phyloP scores from a whole-genome alignment of 37 sponge, comb jelly and placozoan genomes.

The Geodia barretti region DNA sequence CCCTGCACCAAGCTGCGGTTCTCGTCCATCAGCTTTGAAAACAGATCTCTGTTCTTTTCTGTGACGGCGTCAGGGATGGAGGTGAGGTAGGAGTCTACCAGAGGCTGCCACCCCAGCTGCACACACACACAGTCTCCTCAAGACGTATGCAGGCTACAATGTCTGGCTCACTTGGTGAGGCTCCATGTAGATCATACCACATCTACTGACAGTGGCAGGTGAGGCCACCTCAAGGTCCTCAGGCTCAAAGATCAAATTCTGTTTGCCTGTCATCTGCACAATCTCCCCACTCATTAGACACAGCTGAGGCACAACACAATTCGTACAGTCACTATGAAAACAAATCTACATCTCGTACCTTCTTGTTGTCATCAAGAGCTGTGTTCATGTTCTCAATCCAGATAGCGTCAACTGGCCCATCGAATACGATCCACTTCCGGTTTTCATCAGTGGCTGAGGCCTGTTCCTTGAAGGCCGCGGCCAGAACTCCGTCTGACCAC shows the following conservation, averaged over 20 bases:
- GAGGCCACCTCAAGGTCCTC: constrained; percentile 98
- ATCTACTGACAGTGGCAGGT: constrained; percentile 97
- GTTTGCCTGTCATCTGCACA: constrained; percentile 95
- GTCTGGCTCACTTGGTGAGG: constrained; percentile 78
- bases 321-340: constrained; percentile 7
- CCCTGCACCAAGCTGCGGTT: constrained; percentile 65
- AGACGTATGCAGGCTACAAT: background rate
- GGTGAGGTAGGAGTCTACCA: constrained; percentile 82
- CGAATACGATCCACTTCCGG: constrained; percentile 98
- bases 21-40: constrained; percentile 67
- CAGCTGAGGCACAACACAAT: constrained; percentile 35
- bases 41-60: constrained; percentile 53
- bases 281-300: constrained; percentile 99
- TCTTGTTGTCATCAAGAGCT: constrained; percentile 97
- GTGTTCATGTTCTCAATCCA: constrained; percentile 99
- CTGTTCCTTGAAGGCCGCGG: constrained; percentile 94
- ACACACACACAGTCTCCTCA: background rate
- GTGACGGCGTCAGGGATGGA: constrained; percentile 68
- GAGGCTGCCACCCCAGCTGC: constrained; percentile 93
- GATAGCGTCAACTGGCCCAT: constrained; percentile 98
- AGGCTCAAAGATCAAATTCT: constrained; percentile 98
- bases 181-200: constrained; percentile 99
- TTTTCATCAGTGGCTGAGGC: constrained; percentile 86
- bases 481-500: constrained; percentile 98
- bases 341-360: constrained; percentile 35